These are phyloP conservation scores for Enteromius trimaculatus DNA, from an alignment of 2,797 vertebrate genomes.

Conservation along the genomic window DNA sequence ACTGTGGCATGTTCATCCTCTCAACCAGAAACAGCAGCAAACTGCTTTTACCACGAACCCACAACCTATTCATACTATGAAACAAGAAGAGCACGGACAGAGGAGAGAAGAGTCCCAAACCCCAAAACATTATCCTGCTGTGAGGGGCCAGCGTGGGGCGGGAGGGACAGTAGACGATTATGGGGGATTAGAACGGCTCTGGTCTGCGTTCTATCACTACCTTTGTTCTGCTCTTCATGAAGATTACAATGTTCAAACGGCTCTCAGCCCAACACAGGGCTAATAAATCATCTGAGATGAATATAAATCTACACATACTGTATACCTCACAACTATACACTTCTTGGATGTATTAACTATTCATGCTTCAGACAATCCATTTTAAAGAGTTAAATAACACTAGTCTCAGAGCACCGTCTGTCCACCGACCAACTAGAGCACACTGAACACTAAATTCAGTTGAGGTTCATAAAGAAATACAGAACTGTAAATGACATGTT, in stretches of 20 bases:
- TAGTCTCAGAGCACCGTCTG: neutral
- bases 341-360: neutral
- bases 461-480: no score
- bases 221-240: constrained; percentile 62
- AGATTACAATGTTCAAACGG: constrained; percentile 64
- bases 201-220: constrained; percentile 60
- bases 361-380: neutral
- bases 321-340: neutral
- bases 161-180: constrained; percentile 58
- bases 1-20: neutral
- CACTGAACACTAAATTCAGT: neutral
- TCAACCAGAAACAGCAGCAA: neutral
- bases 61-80: neutral
- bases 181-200: constrained; percentile 63
- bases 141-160: neutral
- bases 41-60: neutral
- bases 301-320: constrained; percentile 26
- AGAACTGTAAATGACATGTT: neutral
- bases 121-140: constrained; percentile 20
- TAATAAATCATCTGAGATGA: constrained; percentile 23
- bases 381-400: neutral
- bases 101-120: neutral
- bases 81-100: neutral
- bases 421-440: neutral
- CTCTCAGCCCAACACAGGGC: constrained; percentile 47